phyloP scores from a whole-genome alignment of 2,113 vertebrate species.

The Amphilophus citrinellus region DNA sequence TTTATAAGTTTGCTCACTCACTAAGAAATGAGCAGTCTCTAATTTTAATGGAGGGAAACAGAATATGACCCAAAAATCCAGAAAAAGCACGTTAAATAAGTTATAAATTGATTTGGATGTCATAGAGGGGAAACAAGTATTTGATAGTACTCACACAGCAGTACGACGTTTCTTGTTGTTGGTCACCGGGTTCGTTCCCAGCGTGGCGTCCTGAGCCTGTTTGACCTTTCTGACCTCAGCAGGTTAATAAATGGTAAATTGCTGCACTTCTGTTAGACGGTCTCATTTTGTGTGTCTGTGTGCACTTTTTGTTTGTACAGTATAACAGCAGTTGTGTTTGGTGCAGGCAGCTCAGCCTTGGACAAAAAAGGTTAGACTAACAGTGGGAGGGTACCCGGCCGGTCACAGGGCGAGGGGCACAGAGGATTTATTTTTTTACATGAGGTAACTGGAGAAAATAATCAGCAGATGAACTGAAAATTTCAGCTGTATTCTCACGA shows the following conservation, averaged over 20 bases:
- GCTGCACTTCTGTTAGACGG: not conserved
- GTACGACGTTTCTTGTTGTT: no score
- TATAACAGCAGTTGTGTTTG: not conserved
- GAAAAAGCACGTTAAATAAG: no score
- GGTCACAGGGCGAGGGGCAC: not conserved
- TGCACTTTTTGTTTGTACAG: not conserved
- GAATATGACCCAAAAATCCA: no score
- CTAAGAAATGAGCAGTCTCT: no score
- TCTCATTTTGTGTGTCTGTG: not conserved
- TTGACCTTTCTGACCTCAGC: fast-evolving
- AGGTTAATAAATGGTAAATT: not conserved
- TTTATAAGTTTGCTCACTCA: no score
- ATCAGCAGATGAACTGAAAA: not conserved
- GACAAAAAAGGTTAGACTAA: not conserved
- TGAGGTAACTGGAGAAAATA: not conserved
- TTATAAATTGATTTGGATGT: no score
- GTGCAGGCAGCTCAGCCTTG: constrained; percentile 8
- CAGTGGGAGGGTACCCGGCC: not conserved
- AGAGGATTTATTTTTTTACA: fast-evolving
- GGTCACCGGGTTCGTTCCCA: no score
- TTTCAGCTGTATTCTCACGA: not conserved
- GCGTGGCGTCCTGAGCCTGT: no score
- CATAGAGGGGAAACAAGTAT: no score
- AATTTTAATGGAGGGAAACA: no score
- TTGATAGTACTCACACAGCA: no score